These are phyloP conservation scores for Amphipyra berbera DNA, from an alignment of 2,888 invertebrate species.

Conservation along the genomic window DNA sequence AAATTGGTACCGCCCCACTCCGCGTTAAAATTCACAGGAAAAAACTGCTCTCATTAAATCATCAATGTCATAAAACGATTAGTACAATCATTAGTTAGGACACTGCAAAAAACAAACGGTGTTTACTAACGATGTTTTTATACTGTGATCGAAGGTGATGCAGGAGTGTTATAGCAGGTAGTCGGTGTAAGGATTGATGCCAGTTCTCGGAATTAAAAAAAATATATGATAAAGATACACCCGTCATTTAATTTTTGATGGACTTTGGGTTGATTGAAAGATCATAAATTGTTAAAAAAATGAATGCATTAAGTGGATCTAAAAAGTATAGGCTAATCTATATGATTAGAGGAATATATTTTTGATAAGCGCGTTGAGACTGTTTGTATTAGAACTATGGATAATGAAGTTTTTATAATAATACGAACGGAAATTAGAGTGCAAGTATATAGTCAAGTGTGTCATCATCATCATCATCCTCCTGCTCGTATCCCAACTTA, in stretches of 20 bases:
- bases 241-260: conserved; percentile 68
- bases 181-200: conserved; percentile 48
- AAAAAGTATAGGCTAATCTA: conserved; percentile 47
- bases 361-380: conserved; percentile 48
- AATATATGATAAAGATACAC: conserved; percentile 59
- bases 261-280: conserved; percentile 70
- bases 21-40: conserved; percentile 62
- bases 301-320: conserved; percentile 52
- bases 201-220: conserved; percentile 61
- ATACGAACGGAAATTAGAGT: conserved; percentile 14
- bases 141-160: conserved; percentile 74
- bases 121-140: conserved; percentile 84
- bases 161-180: conserved; percentile 63
- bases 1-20: conserved; percentile 42
- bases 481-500: too few relatives aligned
- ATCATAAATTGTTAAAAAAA: conserved; percentile 60
- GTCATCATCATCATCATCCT: too few relatives aligned
- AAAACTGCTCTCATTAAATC: conserved; percentile 73
- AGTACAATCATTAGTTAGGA: conserved; percentile 71
- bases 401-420: conserved; percentile 39
- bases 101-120: conserved; percentile 72
- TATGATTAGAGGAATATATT: conserved; percentile 52
- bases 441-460: background rate
- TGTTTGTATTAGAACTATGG: conserved; percentile 47
- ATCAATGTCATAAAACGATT: conserved; percentile 86